Base-by-base conservation (phyloP, 2,797 vertebrate species). In the Oceanodroma leucorhoa region DNA sequence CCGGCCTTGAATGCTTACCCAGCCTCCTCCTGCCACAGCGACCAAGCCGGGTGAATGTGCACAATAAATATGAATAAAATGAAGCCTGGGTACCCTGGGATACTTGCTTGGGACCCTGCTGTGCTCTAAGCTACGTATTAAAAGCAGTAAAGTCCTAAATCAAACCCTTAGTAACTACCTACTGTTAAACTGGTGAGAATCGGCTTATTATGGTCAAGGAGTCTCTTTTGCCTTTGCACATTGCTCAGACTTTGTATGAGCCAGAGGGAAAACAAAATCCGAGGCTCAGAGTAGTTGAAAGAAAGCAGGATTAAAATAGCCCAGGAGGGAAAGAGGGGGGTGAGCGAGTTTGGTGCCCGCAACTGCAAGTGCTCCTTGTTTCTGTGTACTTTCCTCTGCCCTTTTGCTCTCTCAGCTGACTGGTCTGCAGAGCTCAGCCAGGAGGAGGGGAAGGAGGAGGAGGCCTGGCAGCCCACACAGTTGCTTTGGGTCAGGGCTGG, bases 281-380 rank as follows among this genome's bases (percentile, higher is more conserved):
- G 2, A 78, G 71, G 79, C 84, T 94, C 38, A 4, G 67, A 57
- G 86, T 12, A 83, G 66, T 24, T 81, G 90, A 76, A 93, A 94
- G 93, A 76, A 96, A 91, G 60, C 75, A 75, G 89, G 95, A 97
- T 96, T 95, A 96, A 97, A 97, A 97, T 97, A 97, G 94, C 80
- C 77, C 19, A 5, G 67, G 72, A 94, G 91, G 88, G 85, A 55
- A 51, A 26, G 90, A 43, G 79, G n/a, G 72, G 61, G 85, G 57
- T 36, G 87, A 76, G 65, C 21, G 61, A 72, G 65, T 73, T 65
- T 16, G 79, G 71, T 76, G 79, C 41, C 2, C 3, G 67, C 87
- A 89, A 61, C 87, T 91, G 95, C 71, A 32, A 78, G 82, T n/a
- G 55, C 91, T 93, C 57, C 84, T 81, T 94, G 88, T 95, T 91